A percentile compares a stretch with the other conserved stretches of the same genome.
Evolutionary conservation across 2,113 vertebrate genomes (phyloP).

Genomic region (human (Homo sapiens)): DNA sequence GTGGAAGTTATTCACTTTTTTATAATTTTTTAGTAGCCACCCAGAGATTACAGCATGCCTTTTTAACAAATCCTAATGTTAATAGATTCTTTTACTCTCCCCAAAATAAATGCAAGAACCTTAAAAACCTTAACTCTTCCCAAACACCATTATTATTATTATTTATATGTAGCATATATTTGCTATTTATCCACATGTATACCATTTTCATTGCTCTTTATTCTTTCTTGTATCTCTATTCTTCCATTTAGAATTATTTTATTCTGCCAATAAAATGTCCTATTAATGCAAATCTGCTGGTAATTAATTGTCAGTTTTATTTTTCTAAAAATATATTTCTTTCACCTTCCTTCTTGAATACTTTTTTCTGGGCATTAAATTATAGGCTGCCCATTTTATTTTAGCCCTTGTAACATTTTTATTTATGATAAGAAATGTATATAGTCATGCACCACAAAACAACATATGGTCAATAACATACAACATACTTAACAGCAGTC

Average conservation of each 20-base stretch:
- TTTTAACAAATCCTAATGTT: neutral
- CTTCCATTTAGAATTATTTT: slow-evolving; percentile 20
- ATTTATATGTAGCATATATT: neutral
- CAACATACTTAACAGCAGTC: neutral
- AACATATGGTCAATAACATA: neutral
- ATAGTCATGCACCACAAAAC: neutral
- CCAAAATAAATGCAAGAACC: neutral
- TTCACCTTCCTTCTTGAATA: neutral
- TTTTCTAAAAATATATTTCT: neutral
- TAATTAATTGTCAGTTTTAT: slow-evolving; percentile 23
- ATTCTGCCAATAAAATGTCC: slow-evolving; percentile 14
- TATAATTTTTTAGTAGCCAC: neutral
- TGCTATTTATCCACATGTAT: neutral
- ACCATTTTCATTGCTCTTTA: neutral
- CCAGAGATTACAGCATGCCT: neutral
- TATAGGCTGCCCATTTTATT: neutral
- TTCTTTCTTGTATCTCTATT: neutral
- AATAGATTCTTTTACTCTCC: neutral
- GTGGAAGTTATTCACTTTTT: neutral
- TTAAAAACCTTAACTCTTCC: neutral
- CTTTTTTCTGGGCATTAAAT: neutral
- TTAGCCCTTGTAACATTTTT: neutral
- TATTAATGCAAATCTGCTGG: neutral
- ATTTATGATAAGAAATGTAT: neutral
- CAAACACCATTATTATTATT: neutral